Evolutionary conservation across 2,888 invertebrate genomes (phyloP).

Genomic region (Falcaria lacertinaria): DNA sequence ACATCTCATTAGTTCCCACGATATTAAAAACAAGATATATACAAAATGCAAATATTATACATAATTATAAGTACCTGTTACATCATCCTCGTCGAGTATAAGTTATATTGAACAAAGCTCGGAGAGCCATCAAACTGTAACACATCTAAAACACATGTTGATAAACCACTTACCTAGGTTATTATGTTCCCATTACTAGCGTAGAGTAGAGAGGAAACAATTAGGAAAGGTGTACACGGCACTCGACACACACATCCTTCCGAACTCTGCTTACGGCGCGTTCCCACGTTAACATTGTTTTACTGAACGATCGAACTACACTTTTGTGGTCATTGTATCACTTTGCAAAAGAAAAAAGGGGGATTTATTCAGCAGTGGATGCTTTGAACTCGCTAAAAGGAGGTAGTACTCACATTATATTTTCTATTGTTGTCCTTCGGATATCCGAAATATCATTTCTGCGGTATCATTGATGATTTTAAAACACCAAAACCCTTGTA

Average conservation of each 20-base stretch:
- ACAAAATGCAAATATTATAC: too few species aligned
- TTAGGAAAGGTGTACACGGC: constrained; percentile 48
- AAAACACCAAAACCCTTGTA: too few species aligned
- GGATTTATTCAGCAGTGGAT: neutral
- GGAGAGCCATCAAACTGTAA: neutral
- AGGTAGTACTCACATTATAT: too few species aligned
- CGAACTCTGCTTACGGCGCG: constrained; percentile 24
- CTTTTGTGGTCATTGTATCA: neutral
- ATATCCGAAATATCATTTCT: too few species aligned
- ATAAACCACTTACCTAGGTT: constrained; percentile 10
- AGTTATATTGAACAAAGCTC: too few species aligned
- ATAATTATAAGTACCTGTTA: too few species aligned
- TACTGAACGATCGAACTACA: neutral
- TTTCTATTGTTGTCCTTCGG: too few species aligned
- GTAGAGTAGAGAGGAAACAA: constrained; percentile 40
- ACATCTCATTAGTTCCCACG: too few species aligned
- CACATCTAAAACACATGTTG: constrained; percentile 2
- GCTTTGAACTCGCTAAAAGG: neutral
- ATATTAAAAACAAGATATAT: too few species aligned
- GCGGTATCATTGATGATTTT: too few species aligned
- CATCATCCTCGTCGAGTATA: too few species aligned
- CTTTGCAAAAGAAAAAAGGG: neutral
- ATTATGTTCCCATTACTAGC: constrained; percentile 33
- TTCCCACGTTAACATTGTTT: constrained; percentile 34
- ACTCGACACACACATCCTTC: constrained; percentile 56